Base-by-base conservation (phyloP, 1,140 invertebrate species). In the Sycophaga agraensis region DNA sequence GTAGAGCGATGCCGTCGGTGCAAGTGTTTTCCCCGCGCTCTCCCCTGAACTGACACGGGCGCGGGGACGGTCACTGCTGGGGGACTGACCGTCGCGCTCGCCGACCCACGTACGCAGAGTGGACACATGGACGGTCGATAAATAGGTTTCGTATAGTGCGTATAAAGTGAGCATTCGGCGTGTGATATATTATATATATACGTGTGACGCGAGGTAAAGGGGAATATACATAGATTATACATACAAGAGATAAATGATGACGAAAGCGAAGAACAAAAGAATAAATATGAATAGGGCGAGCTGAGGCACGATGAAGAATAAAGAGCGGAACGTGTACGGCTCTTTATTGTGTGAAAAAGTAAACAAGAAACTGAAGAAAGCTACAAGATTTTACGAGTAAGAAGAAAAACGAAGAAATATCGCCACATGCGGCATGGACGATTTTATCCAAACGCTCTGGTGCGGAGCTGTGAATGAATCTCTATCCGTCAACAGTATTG, bases 401-500 rank as follows among this genome's bases (percentile, higher is more conserved):
- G 56, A 62, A 19, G 7, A 42, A 31, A 61, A 59, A 58, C 48
- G n/a, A 67, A 67, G 59, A 64, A 59, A 64, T 74, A 69, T 63
- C 56, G 72, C 69, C 68, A 71, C 72, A 64, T 71, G 70, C 71
- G 68, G 60, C 70, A 75, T 67, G 64, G 72, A 77, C 71, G 69
- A 74, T 76, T 64, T 64, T 59, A 63, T 63, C 46, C 61, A 63
- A 60, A 69, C 66, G 73, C 71, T 75, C 70, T 75, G 73, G 45
- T 67, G 72, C 74, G 73, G 65, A 76, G 72, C 74, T 79, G 77
- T 78, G 78, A 79, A 78, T 75, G 78, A 81, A 81, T 80, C 79
- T 81, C 78, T 80, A 80, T 80, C 79, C 79, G 78, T 80, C 78
- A 81, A 78, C 79, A 81, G 79, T 81, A 80, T 81, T 81, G 76